Conservation (phyloP, 2,113 vertebrate species). For the Ammospiza nelsoni region DNA sequence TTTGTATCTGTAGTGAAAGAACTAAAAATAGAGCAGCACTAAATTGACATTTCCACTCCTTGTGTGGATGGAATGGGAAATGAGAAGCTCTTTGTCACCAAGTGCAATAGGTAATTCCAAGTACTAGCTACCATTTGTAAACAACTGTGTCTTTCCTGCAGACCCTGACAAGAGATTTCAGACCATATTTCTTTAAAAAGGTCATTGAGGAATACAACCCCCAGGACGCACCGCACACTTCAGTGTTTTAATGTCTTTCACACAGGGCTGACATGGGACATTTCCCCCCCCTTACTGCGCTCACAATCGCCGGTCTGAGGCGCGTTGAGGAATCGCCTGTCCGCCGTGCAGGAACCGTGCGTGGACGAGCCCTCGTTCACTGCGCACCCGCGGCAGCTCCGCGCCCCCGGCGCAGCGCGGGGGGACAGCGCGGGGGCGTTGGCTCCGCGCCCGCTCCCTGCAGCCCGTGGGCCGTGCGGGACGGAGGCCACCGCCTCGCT, state of each 20-base stretch:
- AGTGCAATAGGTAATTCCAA: not conserved
- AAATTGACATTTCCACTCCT: not conserved
- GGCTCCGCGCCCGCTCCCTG: not conserved
- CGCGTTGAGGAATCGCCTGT: not conserved
- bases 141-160: not conserved
- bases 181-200: not conserved
- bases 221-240: not conserved
- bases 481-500: not conserved
- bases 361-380: not conserved
- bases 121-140: not conserved
- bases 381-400: not conserved
- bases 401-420: not conserved
- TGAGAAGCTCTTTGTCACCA: not conserved
- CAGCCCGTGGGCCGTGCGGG: not conserved
- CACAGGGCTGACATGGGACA: not conserved
- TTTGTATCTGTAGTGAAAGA: not conserved
- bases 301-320: not conserved
- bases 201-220: slow-evolving; percentile 9
- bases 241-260: not conserved
- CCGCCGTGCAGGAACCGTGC: not conserved
- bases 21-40: not conserved
- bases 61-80: not conserved
- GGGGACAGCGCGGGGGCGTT: not conserved
- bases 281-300: not conserved
- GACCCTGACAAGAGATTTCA: not conserved